Conservation (phyloP, 1,140 invertebrate genomes). For the Euborellia annulipes region DNA sequence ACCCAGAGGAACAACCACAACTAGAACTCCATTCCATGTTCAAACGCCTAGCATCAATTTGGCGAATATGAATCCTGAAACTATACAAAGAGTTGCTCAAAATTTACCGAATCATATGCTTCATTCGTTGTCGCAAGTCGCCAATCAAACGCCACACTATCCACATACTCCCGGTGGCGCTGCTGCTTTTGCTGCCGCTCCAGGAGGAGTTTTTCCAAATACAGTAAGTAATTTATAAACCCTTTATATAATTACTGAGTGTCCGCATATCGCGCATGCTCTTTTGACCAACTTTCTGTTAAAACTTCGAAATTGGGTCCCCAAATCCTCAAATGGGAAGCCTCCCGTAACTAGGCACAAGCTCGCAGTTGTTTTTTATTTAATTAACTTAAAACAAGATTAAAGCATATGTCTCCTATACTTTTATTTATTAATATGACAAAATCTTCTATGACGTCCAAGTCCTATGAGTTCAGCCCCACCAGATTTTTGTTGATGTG, state of each 20-base stretch:
- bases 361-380: too few relatives aligned
- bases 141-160: constrained; percentile 50
- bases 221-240: constrained; percentile 26
- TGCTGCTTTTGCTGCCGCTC: constrained; percentile 23
- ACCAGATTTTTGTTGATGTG: too few relatives aligned
- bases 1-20: constrained; percentile 38
- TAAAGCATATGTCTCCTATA: too few relatives aligned
- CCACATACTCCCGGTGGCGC: constrained; percentile 41
- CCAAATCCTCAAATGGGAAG: too few relatives aligned
- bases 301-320: too few relatives aligned
- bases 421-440: too few relatives aligned
- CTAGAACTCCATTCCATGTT: constrained; percentile 47
- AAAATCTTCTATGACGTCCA: too few relatives aligned
- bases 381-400: too few relatives aligned
- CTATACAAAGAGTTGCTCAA: constrained; percentile 55
- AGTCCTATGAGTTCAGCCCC: too few relatives aligned
- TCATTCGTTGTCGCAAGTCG: constrained; percentile 50
- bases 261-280: too few relatives aligned
- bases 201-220: constrained; percentile 31
- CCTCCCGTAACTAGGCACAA: too few relatives aligned
- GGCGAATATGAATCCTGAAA: constrained; percentile 41
- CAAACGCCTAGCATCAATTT: constrained; percentile 42
- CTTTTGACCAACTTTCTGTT: too few relatives aligned
- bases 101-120: constrained; percentile 56
- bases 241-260: background rate